phyloP scores from a whole-genome alignment of 2,797 vertebrate species.

The Somateria mollissima region DNA sequence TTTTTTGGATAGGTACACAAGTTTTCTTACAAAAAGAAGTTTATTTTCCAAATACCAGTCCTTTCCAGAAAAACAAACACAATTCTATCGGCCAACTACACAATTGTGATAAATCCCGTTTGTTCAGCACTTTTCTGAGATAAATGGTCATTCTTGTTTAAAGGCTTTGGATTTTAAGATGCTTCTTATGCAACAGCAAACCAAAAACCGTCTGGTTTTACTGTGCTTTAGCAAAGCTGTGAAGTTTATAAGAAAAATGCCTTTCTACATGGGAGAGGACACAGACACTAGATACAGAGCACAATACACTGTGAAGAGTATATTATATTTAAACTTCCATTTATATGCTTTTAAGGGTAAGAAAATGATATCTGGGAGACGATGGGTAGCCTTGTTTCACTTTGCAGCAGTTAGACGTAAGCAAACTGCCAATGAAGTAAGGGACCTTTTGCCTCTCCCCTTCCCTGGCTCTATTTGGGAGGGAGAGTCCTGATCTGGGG shows the following conservation, averaged over 20 bases:
- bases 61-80: not conserved
- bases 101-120: not conserved
- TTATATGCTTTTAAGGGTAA: not conserved
- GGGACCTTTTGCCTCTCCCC: not conserved
- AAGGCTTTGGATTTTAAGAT: not conserved
- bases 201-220: not conserved
- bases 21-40: not conserved
- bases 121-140: not conserved
- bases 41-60: not conserved
- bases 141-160: not conserved
- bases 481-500: not conserved
- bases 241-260: not conserved
- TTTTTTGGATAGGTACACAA: not conserved
- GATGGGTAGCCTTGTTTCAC: not conserved
- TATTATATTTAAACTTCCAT: fast-evolving
- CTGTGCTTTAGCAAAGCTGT: fast-evolving
- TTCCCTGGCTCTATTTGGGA: fast-evolving
- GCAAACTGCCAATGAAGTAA: fast-evolving
- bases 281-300: fast-evolving
- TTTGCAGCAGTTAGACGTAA: not conserved
- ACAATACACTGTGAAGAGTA: not conserved
- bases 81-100: not conserved
- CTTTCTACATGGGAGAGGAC: not conserved
- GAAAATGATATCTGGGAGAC: not conserved
- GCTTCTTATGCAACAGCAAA: not conserved